These are phyloP conservation scores for Chloroceryle inda DNA, from an alignment of 2,797 vertebrate genomes.

Conservation along the genomic window DNA sequence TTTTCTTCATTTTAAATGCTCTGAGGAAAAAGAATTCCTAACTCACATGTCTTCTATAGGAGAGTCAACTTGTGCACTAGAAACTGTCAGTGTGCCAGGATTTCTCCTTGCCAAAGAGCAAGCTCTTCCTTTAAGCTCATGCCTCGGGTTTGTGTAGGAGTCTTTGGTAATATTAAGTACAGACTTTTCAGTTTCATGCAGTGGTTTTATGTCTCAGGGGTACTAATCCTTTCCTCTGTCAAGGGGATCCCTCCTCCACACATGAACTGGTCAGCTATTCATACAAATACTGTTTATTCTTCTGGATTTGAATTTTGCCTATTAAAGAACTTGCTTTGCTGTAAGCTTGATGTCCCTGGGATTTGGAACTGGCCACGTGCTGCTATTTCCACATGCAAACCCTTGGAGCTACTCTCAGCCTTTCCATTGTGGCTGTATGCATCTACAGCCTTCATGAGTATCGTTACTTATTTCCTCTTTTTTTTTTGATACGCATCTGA, in stretches of 20 bases:
- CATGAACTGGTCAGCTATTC: conserved; percentile 55
- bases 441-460: not conserved
- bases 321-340: conserved; percentile 64
- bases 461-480: not conserved
- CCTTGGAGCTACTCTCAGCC: conserved; percentile 29
- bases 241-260: conserved; percentile 60
- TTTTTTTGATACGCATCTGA: not conserved
- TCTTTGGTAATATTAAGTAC: conserved; percentile 16
- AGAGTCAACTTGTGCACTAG: not conserved
- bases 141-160: conserved; percentile 22
- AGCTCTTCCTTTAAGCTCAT: not conserved
- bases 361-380: conserved; percentile 36
- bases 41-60: not conserved
- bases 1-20: not conserved
- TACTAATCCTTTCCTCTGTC: not conserved
- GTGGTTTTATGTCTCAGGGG: conserved; percentile 36
- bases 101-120: not conserved
- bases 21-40: not conserved
- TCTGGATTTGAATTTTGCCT: conserved; percentile 57
- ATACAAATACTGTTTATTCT: conserved; percentile 62
- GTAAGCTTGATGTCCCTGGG: not conserved
- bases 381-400: conserved; percentile 42
- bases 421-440: conserved; percentile 41
- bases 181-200: not conserved
- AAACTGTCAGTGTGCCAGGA: not conserved